These are phyloP conservation scores for Oscheius sp. DNA, from an alignment of 2,888 invertebrate species.

Conservation along the genomic window DNA sequence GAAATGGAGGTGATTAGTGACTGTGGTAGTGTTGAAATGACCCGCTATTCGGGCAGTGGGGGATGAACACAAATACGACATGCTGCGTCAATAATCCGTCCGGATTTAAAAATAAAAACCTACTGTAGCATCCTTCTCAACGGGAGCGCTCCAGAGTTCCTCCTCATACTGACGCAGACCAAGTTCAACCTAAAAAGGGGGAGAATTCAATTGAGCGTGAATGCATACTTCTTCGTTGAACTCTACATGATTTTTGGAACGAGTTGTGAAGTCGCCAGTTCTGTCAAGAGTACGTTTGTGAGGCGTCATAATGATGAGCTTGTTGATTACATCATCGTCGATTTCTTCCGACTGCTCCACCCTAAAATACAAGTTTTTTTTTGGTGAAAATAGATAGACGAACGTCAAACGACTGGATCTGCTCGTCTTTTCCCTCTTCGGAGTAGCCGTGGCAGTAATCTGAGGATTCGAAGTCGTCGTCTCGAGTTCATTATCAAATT, in stretches of 20 bases:
- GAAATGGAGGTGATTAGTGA: conserved; percentile 7
- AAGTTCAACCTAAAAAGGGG: conserved; percentile 84
- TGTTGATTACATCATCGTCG: conserved; percentile 70
- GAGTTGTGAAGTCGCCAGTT: conserved; percentile 82
- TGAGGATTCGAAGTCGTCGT: conserved; percentile 30
- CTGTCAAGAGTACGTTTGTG: conserved; percentile 81
- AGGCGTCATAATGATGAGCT: conserved; percentile 92
- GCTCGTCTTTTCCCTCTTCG: conserved; percentile 39
- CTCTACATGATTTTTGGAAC: conserved; percentile 94
- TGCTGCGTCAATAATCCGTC: conserved; percentile 18
- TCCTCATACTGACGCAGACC: conserved; percentile 96
- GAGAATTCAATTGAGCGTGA: conserved; percentile 91
- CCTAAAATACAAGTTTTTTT: conserved; percentile 37
- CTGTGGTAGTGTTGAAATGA: conserved; percentile 7
- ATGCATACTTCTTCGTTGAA: conserved; percentile 94
- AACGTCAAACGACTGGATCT: conserved; percentile 37
- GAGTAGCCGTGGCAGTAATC: conserved; percentile 29
- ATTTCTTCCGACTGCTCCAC: conserved; percentile 76
- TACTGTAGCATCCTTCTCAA: conserved; percentile 54
- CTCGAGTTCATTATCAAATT: conserved; percentile 93
- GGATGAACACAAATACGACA: conserved; percentile 29
- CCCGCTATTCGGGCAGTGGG: background rate
- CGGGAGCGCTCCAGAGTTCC: conserved; percentile 82
- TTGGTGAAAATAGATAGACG: conserved; percentile 5
- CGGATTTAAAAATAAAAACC: conserved; percentile 14